Evolutionary conservation across 2,113 vertebrate species (phyloP).

Genomic region (Hyperopisus bebe): DNA sequence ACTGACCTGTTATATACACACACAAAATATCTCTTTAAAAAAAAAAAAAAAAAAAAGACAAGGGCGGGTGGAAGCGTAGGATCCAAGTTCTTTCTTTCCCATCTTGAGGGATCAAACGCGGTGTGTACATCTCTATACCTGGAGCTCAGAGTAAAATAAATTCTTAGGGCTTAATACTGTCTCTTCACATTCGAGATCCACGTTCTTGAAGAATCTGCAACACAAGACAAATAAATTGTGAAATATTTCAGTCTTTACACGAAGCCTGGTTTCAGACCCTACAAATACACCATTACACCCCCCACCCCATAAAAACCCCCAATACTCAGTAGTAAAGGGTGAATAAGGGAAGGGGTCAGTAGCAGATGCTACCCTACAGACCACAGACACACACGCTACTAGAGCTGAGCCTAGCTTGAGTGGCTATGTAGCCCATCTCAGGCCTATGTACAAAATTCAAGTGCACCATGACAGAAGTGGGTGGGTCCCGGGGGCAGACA

Average conservation of each 20-base stretch:
- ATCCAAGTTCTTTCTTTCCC: conserved; percentile 60
- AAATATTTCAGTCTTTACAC: not conserved
- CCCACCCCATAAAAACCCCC: not conserved
- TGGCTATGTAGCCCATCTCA: not conserved
- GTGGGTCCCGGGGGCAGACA: not conserved
- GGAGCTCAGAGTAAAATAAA: conserved; percentile 51
- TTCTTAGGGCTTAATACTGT: conserved; percentile 51
- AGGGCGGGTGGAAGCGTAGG: conserved; percentile 42
- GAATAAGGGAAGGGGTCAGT: not conserved
- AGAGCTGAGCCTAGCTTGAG: not conserved
- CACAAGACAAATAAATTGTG: conserved; percentile 21
- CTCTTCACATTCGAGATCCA: conserved; percentile 89
- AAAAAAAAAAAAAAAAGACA: conserved; percentile 35
- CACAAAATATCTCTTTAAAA: conserved; percentile 34
- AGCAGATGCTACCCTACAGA: not conserved
- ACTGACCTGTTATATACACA: conserved; percentile 49
- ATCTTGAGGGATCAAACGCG: conserved; percentile 62
- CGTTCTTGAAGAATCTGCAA: conserved; percentile 95
- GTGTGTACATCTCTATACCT: conserved; percentile 62
- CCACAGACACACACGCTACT: not conserved
- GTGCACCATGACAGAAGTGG: not conserved
- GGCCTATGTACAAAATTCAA: not conserved
- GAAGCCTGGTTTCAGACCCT: not conserved
- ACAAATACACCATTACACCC: not conserved
- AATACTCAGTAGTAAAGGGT: not conserved